Conservation (phyloP, 1,140 invertebrate genomes). For the Metaphire vulgaris region DNA sequence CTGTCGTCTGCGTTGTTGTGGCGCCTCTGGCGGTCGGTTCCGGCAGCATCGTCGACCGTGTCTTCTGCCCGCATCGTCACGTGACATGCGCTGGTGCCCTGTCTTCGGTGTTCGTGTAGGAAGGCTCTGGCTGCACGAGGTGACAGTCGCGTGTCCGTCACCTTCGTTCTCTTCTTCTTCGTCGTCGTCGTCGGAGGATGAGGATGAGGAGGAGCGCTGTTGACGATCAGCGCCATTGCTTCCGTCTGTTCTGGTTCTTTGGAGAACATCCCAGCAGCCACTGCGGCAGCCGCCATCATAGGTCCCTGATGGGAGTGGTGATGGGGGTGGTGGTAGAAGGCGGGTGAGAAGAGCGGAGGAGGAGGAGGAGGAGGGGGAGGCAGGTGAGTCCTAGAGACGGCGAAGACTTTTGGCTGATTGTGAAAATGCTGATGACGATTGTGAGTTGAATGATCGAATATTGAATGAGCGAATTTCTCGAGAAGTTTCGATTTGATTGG, state of each 20-base stretch:
- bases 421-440: no score
- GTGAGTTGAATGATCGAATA: no score
- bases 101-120: neutral
- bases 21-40: neutral
- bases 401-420: no score
- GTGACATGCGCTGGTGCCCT: no score
- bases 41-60: neutral
- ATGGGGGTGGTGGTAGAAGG: neutral
- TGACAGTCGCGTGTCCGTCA: slow-evolving; percentile 89
- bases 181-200: no score
- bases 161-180: slow-evolving; percentile 75
- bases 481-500: neutral
- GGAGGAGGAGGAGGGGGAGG: no score
- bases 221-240: slow-evolving; percentile 78
- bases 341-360: neutral
- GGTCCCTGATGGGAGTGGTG: no score
- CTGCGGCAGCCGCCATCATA: neutral
- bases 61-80: neutral
- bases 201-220: no score
- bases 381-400: no score
- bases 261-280: neutral
- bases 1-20: neutral
- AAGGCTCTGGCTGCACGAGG: slow-evolving; percentile 52
- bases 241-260: slow-evolving; percentile 77
- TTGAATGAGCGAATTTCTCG: no score